These are phyloP conservation scores for Heliconius charithonia DNA, from an alignment of 2,888 invertebrate species.

Conservation along the genomic window DNA sequence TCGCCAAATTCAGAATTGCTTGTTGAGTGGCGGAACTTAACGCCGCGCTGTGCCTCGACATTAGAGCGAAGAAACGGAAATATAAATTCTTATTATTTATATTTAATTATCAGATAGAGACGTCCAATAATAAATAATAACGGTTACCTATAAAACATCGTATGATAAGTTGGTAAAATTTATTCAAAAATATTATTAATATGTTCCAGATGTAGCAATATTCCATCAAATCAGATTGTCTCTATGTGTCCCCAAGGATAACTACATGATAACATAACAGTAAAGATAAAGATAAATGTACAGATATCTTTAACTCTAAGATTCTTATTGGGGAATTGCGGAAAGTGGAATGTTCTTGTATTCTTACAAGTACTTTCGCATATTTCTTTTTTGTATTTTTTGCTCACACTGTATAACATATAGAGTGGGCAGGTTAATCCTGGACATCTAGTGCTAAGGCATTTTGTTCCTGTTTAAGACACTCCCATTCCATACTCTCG, in stretches of 20 bases:
- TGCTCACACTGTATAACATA: no score
- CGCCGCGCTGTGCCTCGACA: no score
- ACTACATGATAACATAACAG: slow-evolving; percentile 37
- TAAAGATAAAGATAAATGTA: slow-evolving; percentile 38
- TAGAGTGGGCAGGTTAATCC: not conserved
- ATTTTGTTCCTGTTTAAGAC: not conserved
- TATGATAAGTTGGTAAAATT: not conserved
- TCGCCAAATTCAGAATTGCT: no score
- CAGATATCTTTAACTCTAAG: slow-evolving; percentile 26
- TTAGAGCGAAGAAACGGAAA: no score
- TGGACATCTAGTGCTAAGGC: not conserved
- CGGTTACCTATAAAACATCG: no score
- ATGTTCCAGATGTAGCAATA: slow-evolving; percentile 3
- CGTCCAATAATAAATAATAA: not conserved
- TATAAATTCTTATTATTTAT: not conserved
- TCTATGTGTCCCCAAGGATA: slow-evolving; percentile 18
- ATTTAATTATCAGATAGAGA: not conserved
- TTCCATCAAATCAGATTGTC: slow-evolving; percentile 21
- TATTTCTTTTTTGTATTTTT: not conserved
- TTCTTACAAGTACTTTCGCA: slow-evolving; percentile 13
- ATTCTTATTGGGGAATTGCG: slow-evolving; percentile 35
- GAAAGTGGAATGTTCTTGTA: slow-evolving; percentile 16
- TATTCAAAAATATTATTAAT: not conserved
- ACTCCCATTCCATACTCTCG: no score
- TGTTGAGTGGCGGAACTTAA: no score